A percentile compares a stretch with the other conserved stretches of the same genome.
Conservation (phyloP, 2,113 vertebrate genomes). For the Psammodynastes pulverulentus region DNA sequence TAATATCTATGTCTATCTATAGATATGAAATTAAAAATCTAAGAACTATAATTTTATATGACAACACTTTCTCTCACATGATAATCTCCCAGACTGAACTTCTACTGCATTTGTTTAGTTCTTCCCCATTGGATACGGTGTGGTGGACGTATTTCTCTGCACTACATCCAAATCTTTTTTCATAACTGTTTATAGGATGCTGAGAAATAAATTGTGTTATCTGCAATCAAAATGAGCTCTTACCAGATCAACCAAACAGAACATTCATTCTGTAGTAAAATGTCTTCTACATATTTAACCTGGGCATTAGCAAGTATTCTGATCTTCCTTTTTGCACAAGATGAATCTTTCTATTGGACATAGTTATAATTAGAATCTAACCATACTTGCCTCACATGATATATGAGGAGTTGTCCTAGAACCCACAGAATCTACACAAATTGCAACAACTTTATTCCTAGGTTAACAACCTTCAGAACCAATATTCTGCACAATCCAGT, state of each 20-base stretch:
- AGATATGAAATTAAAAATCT: neutral
- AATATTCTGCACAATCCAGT: neutral
- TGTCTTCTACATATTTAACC: neutral
- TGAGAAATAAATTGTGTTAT: neutral
- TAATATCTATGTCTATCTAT: neutral
- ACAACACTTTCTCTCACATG: neutral
- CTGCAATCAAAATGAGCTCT: neutral
- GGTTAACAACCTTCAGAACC: neutral
- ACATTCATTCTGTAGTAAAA: neutral
- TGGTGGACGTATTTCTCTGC: neutral
- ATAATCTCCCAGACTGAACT: neutral
- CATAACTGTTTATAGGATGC: neutral
- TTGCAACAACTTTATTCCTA: neutral
- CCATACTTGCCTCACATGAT: neutral
- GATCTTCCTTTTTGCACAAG: neutral
- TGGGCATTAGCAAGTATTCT: neutral
- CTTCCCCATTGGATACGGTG: neutral
- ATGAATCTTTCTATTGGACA: neutral
- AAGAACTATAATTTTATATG: neutral
- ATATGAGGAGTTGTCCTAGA: neutral
- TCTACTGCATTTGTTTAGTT: neutral
- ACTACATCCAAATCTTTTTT: neutral
- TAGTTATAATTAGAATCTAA: neutral
- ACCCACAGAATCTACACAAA: neutral
- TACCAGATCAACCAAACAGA: neutral